phyloP scores from a whole-genome alignment of 2,797 vertebrate genomes.

The Siniperca scherzeri region DNA sequence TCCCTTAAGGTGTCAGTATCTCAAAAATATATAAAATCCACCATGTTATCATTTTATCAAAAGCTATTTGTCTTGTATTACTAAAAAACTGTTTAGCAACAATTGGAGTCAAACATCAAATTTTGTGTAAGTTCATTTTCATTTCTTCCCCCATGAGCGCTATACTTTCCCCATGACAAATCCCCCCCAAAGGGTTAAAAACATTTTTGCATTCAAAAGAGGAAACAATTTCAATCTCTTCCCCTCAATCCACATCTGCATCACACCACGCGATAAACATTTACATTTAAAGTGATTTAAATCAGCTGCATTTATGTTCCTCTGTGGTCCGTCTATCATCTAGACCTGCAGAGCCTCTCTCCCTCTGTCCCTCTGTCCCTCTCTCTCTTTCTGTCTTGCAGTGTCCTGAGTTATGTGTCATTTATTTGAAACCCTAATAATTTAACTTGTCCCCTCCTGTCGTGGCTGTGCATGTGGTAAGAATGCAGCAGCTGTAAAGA shows the following conservation, averaged over 20 bases:
- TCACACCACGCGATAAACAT: constrained; percentile 85
- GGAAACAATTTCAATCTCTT: constrained; percentile 80
- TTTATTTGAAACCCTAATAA: constrained; percentile 88
- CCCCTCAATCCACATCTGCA: constrained; percentile 83
- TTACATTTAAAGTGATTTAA: constrained; percentile 91
- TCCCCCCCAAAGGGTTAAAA: constrained; percentile 62
- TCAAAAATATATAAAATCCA: not conserved
- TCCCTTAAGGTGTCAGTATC: not conserved
- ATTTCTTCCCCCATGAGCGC: constrained; percentile 10
- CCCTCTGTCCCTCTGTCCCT: constrained; percentile 24
- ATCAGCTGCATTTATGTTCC: constrained; percentile 84
- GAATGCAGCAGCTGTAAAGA: constrained; percentile 74
- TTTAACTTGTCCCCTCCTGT: constrained; percentile 79
- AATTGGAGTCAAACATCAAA: not conserved
- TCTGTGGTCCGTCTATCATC: constrained; percentile 84
- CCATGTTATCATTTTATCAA: constrained; percentile 3
- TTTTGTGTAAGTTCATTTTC: constrained; percentile 10
- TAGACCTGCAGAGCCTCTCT: constrained; percentile 61
- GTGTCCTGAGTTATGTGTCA: constrained; percentile 86
- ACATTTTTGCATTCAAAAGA: constrained; percentile 75
- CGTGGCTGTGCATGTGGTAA: constrained; percentile 61
- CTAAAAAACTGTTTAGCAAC: not conserved
- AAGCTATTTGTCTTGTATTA: not conserved
- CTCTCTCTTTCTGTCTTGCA: constrained; percentile 48
- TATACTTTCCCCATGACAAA: not conserved